Base-by-base conservation (phyloP, 2,113 vertebrate genomes). In the Hyla sarda region DNA sequence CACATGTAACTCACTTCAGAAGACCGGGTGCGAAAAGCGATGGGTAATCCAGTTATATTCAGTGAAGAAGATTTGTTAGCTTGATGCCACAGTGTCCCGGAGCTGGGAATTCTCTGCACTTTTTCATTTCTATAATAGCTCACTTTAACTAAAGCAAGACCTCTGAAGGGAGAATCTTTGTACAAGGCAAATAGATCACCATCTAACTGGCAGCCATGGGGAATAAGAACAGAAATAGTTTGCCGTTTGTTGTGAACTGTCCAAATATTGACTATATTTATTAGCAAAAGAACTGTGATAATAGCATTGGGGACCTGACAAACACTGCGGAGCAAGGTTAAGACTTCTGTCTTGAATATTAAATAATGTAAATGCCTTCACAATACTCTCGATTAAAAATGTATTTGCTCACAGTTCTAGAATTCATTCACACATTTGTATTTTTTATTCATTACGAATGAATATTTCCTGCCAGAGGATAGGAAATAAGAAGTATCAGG, bases 221-320 rank as follows among this genome's bases (percentile, higher is more conserved):
- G 52, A 54, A 82, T 56, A 25, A 12, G 0, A 73, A 82, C 86
- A 37, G 23, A 5, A 0, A 83, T 13, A 52, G 85, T 60, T 74
- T 60, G 0, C 0, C 88, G 72, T 62, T 0, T 8, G 19, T 83
- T 21, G 3, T 13, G 30, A 17, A 2, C 85, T 87, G 69, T 88
- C 87, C 89, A 90, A 90, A 90, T 67, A 86, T 9, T 88, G 90
- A 80, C 89, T 25, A 48, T 84, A 82, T 80, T 79, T 83, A 56
- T 83, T 87, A 21, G 82, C 87, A 41, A 32, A 52, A 80, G 81
- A 86, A 16, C 16, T 12, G 6, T 88, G 85, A 1, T 82, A 88
- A 88, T 10, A 85, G 87, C 82, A 45, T 13, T 23, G 28, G 25
- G 34, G 78, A 88, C 67, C 28, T 17, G 88, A 86, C 78, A 83